phyloP scores from a whole-genome alignment of 2,797 vertebrate species.

The Carduelis carduelis region DNA sequence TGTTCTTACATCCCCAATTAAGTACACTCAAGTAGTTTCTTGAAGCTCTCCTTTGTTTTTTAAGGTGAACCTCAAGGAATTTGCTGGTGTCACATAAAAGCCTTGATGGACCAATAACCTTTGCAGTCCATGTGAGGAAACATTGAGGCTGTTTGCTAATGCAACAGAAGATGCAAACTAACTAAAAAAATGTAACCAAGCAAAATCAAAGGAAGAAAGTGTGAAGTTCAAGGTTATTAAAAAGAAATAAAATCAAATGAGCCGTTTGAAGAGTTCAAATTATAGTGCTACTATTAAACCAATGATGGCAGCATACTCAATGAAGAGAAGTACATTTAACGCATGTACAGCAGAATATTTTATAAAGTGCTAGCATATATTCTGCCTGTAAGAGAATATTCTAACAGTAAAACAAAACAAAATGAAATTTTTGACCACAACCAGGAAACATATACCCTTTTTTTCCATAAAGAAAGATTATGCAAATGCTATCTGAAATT shows the following conservation, averaged over 20 bases:
- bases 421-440: neutral
- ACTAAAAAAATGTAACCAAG: neutral
- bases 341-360: neutral
- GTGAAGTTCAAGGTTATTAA: neutral
- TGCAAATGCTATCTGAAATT: neutral
- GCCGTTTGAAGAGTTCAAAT: neutral
- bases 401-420: neutral
- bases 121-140: accelerated
- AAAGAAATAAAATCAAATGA: neutral
- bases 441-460: neutral
- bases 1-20: neutral
- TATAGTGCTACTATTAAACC: neutral
- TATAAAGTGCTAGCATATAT: neutral
- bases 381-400: neutral
- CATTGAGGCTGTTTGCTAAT: neutral
- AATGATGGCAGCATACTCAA: neutral
- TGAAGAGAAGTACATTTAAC: neutral
- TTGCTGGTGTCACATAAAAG: accelerated
- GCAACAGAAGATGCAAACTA: neutral
- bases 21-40: neutral
- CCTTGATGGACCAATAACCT: neutral
- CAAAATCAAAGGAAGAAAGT: neutral
- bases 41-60: neutral
- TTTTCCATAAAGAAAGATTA: neutral
- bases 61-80: neutral